Evolutionary conservation across 2,113 vertebrate genomes (phyloP), one percentile per base, ranked within the genome.

Genomic region (Siphamia tubifer): DNA sequence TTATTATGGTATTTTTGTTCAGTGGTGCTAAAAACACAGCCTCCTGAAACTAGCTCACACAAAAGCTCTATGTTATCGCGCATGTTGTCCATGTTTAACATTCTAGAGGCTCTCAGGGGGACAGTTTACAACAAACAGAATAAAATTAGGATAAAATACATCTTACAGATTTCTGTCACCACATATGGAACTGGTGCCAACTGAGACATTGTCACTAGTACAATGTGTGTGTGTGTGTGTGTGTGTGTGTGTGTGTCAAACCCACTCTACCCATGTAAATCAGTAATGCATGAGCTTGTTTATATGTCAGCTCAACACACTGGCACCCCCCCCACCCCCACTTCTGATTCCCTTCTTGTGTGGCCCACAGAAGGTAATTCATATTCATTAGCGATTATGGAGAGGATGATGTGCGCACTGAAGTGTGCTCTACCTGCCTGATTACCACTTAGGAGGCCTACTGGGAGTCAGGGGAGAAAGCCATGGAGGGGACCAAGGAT

Each of bases 321-420:
- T 38, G 74, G 63, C 72, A 62, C 45, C 53, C 52, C 32, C 56
- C 56, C 8, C 48, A 2, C 51, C 5, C 32, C 32, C 28, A 24
- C n/a, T 15, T 51, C 60, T 9, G 25, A 67, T 75, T 73, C 42
- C 57, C 77, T 76, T 61, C 80, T 60, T 79, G 86, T 86, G 84
- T 83, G 81, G 77, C 81, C 81, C 63, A 39, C 80, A 79, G 88
- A 87, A 75, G 86, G 89, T 74, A 77, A 91, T 92, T 90, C 87
- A 91, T 92, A 91, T 92, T 92, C 88, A 91, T 93, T 90, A 91
- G 86, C 49, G 85, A 85, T 85, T 82, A 84, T 65, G 60, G 77
- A 24, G 73, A 89, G 76, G 77, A 80, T 83, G 89, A 86, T 81
- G 87, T 84, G 87, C 55, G 84, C 88, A 82, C 78, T 88, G 74